Evolutionary conservation across 2,888 invertebrate species (phyloP).

Genomic region (Cremastobaeus sp.): DNA sequence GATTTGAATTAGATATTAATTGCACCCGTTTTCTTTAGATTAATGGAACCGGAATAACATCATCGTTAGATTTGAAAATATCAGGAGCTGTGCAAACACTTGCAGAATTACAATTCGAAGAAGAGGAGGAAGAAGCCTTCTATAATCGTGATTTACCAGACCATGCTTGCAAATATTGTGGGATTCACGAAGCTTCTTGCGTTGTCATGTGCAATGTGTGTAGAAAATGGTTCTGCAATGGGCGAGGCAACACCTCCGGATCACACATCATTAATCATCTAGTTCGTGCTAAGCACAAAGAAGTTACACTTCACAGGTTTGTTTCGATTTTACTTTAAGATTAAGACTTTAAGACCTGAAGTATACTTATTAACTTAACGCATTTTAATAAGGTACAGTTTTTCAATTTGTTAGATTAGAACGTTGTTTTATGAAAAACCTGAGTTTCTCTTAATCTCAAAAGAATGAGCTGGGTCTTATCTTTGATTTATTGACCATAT

Average conservation of each 20-base stretch:
- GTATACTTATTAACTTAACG: too few species aligned
- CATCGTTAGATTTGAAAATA: constrained; percentile 81
- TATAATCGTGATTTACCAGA: constrained; percentile 94
- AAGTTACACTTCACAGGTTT: constrained; percentile 93
- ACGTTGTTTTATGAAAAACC: too few species aligned
- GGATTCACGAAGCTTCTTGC: constrained; percentile 97
- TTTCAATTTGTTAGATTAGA: too few species aligned
- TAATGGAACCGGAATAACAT: constrained; percentile 75
- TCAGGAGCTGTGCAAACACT: constrained; percentile 85
- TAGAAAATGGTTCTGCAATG: constrained; percentile 99
- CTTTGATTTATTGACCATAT: too few species aligned
- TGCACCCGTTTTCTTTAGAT: too few species aligned
- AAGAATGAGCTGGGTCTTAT: too few species aligned
- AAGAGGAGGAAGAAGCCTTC: constrained; percentile 94
- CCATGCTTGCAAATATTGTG: constrained; percentile 99
- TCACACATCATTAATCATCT: constrained; percentile 99
- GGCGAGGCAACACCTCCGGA: constrained; percentile 97
- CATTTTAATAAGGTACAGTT: too few species aligned
- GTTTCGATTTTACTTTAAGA: too few species aligned
- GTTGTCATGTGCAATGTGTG: constrained; percentile 99
- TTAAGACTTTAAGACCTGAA: too few species aligned
- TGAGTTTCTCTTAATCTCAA: too few species aligned
- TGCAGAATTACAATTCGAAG: constrained; percentile 95
- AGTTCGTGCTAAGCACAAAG: constrained; percentile 99
- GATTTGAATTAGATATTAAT: too few species aligned